These are phyloP conservation scores for Flexamia atlantica DNA, from an alignment of 2,888 invertebrate species.

Conservation along the genomic window DNA sequence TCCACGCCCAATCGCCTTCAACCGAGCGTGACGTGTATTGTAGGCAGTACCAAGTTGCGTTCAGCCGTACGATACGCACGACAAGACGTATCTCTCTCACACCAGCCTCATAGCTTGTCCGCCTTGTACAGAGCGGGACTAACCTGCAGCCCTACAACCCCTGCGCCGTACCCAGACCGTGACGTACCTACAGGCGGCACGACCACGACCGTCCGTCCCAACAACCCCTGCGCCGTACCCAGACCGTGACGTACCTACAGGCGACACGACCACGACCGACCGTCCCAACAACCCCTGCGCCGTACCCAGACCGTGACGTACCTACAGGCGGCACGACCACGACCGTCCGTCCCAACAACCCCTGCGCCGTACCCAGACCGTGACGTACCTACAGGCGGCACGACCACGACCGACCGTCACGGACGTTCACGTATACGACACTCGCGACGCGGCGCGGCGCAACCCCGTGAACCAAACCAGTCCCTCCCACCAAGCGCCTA, in stretches of 20 bases:
- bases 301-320: not conserved
- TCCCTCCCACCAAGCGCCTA: conserved; percentile 23
- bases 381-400: not conserved
- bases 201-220: not conserved
- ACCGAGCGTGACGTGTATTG: too few relatives aligned
- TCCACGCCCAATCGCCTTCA: too few relatives aligned
- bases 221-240: not conserved
- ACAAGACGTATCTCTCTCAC: too few relatives aligned
- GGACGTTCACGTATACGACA: not conserved
- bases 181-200: too few relatives aligned
- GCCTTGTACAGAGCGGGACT: too few relatives aligned
- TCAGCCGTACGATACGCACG: too few relatives aligned
- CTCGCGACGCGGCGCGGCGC: not conserved
- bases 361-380: not conserved
- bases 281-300: conserved; percentile 3
- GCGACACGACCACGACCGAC: not conserved
- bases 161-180: too few relatives aligned
- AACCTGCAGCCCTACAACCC: too few relatives aligned
- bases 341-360: not conserved
- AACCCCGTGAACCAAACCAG: not conserved
- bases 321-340: not conserved
- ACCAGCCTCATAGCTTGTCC: too few relatives aligned
- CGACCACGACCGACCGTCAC: not conserved
- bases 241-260: not conserved
- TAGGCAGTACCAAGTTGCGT: too few relatives aligned